Base-by-base conservation (phyloP, 2,888 invertebrate genomes). In the Omphaloscelis lunosa region DNA sequence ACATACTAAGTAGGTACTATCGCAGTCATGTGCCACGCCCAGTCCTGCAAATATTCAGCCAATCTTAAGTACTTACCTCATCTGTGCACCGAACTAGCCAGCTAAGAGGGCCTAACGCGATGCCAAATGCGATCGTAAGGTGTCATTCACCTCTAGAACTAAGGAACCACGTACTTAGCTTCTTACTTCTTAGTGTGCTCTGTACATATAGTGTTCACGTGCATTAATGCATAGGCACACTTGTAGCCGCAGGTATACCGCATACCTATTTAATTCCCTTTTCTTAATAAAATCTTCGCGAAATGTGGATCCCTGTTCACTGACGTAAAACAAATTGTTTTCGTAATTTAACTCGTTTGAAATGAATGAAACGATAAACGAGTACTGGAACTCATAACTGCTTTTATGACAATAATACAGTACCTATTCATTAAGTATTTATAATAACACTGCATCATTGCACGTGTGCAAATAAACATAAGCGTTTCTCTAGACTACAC, bases 81-180 rank as follows among this genome's bases (percentile, higher is more conserved):
- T 79, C 79, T 74, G 78, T 75, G 78, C 69, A 79, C 70, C 11
- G 63, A 75, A 72, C 79, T 76, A 84, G 80, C 77, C 75, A 79
- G 79, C 84, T 84, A 79, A 76, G 76, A 82, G 78, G 73, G 83
- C 83, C 74, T 83, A 87, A 82, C 75, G 86, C 80, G 72, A 82
- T 82, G 80, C 82, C 79, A 82, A 87, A 85, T 83, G 87, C 78
- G 82, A 83, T 85, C 84, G 68, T 80, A 61, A 73, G 75, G 75
- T 82, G 87, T 90, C 88, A 85, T 89, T 88, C 86, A 88, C 89
- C 88, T 87, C 79, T 81, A 79, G 82, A 69, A 84, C 79, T 77
- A 82, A 75, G 79, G 65, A 79, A 82, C 83, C 77, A 76, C 72
- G 74, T 81, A 75, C 59, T 74, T 71, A 75, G 65, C 71, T 77